Conservation (phyloP, 2,113 vertebrate genomes). For the Sterna hirundo region DNA sequence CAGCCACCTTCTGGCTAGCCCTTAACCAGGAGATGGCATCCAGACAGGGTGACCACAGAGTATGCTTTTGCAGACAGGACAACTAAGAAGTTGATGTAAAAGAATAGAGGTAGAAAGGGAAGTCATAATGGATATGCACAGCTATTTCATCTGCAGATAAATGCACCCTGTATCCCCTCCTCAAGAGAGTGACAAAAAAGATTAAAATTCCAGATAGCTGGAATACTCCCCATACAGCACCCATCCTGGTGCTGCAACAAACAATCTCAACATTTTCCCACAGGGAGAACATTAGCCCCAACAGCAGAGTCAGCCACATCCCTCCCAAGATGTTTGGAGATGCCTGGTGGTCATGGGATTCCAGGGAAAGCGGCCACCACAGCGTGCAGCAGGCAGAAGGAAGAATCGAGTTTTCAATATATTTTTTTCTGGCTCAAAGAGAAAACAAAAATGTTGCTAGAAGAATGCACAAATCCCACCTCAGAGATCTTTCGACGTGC, state of each 20-base stretch:
- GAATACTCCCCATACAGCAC: background rate
- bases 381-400: fast-evolving
- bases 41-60: background rate
- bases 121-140: background rate
- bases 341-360: background rate
- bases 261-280: background rate
- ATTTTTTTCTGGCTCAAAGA: background rate
- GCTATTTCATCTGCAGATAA: background rate
- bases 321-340: background rate
- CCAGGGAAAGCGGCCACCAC: background rate
- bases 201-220: background rate
- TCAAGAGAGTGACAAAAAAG: background rate
- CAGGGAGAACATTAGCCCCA: background rate
- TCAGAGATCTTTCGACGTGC: background rate
- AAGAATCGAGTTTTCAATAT: background rate
- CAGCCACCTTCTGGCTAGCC: background rate
- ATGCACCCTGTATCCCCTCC: background rate
- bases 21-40: background rate
- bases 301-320: background rate
- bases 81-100: background rate
- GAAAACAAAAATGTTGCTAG: background rate
- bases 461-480: background rate
- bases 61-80: background rate
- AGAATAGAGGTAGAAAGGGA: background rate
- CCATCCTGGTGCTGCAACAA: background rate